These are phyloP conservation scores for Urocolius indicus DNA, from an alignment of 2,113 vertebrate genomes.

Conservation along the genomic window DNA sequence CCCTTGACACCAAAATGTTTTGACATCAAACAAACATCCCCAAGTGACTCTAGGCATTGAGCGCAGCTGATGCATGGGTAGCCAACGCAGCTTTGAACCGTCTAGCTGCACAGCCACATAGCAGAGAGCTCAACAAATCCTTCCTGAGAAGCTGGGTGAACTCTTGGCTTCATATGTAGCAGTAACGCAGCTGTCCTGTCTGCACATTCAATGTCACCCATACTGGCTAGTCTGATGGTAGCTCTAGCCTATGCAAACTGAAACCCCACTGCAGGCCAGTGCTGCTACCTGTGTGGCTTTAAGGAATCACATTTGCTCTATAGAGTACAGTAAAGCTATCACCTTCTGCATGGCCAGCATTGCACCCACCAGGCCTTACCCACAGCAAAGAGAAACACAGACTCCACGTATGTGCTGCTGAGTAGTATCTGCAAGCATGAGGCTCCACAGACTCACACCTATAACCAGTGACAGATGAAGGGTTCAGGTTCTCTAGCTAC, in stretches of 20 bases:
- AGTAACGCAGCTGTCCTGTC: neutral
- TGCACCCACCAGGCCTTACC: neutral
- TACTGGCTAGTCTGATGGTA: neutral
- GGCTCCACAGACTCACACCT: neutral
- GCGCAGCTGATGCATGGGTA: neutral
- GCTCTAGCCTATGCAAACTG: neutral
- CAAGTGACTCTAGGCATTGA: neutral
- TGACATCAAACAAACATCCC: slow-evolving; percentile 52
- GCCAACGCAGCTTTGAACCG: slow-evolving; percentile 28
- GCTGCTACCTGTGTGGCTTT: neutral
- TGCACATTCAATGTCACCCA: neutral
- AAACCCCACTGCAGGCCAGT: neutral
- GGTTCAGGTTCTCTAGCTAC: neutral
- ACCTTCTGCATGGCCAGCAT: neutral
- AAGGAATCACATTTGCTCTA: neutral
- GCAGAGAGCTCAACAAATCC: slow-evolving; percentile 34
- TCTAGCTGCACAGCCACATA: neutral
- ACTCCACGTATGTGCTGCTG: neutral
- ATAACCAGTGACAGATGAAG: neutral
- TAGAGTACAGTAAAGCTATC: neutral
- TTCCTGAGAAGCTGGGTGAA: neutral
- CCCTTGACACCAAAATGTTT: slow-evolving; percentile 43
- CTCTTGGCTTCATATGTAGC: neutral
- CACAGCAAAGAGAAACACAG: neutral
- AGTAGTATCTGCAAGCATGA: neutral